Evolutionary conservation across 2,113 vertebrate species (phyloP).

Genomic region (Ceyx margarethae): DNA sequence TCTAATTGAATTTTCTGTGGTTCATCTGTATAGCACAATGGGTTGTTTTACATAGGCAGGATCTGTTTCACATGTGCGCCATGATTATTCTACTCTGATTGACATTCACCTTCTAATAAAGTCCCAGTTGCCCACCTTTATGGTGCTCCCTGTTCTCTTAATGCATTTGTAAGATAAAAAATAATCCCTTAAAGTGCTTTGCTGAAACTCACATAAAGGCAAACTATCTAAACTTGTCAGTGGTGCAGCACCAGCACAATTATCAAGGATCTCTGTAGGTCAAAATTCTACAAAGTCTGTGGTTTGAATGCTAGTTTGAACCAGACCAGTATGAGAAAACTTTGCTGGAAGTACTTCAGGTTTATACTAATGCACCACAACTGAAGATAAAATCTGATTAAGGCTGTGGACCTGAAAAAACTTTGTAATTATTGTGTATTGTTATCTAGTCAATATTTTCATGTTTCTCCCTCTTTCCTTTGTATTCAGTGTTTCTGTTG

Average conservation of each 20-base stretch:
- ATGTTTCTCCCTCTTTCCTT: neutral
- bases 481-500: neutral
- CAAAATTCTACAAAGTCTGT: neutral
- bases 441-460: neutral
- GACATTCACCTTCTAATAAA: constrained; percentile 64
- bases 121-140: constrained; percentile 33
- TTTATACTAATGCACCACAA: neutral
- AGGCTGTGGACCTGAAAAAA: neutral
- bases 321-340: neutral
- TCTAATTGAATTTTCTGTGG: constrained; percentile 59
- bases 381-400: neutral
- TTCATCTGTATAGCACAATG: constrained; percentile 62
- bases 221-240: neutral
- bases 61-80: constrained; percentile 64
- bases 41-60: constrained; percentile 56
- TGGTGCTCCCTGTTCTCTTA: constrained; percentile 25
- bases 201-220: neutral
- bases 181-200: neutral
- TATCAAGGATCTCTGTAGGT: neutral
- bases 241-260: neutral
- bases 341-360: neutral
- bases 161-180: constrained; percentile 20
- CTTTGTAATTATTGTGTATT: neutral
- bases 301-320: neutral
- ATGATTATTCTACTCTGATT: constrained; percentile 57